A percentile compares a stretch with the other conserved stretches of the same genome.
These are phyloP conservation scores for Carlito syrichta DNA, from an alignment of 2,113 vertebrate genomes.

Conservation along the genomic window DNA sequence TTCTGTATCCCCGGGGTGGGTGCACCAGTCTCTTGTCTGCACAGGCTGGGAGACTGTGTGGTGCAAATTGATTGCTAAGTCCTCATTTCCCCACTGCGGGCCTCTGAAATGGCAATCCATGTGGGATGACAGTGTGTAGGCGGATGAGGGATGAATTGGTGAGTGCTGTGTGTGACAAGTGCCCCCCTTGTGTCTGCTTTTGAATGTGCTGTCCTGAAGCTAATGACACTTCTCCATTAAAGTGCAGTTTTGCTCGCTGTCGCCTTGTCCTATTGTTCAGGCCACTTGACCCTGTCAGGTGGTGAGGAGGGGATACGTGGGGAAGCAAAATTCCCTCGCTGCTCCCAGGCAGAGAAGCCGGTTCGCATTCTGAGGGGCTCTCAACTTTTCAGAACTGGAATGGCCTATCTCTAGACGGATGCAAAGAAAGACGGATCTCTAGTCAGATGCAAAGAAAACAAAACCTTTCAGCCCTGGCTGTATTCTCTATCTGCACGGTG, in stretches of 20 bases:
- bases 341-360: neutral
- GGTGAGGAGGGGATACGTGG: neutral
- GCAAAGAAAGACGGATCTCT: too few relatives aligned
- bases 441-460: constrained; percentile 76
- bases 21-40: constrained; percentile 8
- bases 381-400: constrained; percentile 64
- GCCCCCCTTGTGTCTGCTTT: constrained; percentile 57
- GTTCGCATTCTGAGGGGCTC: constrained; percentile 42
- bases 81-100: constrained; percentile 26
- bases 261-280: constrained; percentile 50
- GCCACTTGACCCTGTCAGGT: constrained; percentile 52
- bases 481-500: constrained; percentile 49
- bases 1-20: neutral
- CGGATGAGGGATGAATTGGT: constrained; percentile 31
- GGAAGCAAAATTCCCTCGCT: constrained; percentile 53
- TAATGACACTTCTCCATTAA: constrained; percentile 56
- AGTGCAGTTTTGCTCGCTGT: constrained; percentile 46
- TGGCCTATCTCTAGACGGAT: constrained; percentile 61
- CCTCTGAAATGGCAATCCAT: constrained; percentile 40
- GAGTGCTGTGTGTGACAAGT: neutral
- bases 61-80: constrained; percentile 25
- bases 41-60: neutral
- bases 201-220: constrained; percentile 41
- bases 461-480: constrained; percentile 69
- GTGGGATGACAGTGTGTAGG: constrained; percentile 23